Conservation (phyloP, 2,888 invertebrate species). For the Crepidodera aurea region DNA sequence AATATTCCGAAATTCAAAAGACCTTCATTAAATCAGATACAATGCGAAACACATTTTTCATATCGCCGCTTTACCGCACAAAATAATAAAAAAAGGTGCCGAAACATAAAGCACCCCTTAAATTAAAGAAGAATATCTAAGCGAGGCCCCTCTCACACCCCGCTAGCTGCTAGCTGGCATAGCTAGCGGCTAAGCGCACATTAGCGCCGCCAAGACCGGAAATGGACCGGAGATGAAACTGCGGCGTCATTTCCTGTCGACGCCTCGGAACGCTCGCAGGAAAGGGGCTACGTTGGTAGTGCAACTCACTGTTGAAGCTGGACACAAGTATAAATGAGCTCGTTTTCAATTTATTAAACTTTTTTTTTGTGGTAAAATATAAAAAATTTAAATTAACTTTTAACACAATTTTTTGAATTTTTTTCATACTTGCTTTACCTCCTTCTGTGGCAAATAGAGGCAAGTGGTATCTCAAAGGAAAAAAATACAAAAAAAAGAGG, state of each 20-base stretch:
- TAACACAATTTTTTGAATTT: too few species aligned
- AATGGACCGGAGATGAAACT: conserved; percentile 65
- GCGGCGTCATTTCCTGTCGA: conserved; percentile 63
- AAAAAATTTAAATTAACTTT: too few species aligned
- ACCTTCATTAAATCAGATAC: neutral
- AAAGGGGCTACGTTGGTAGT: conserved; percentile 5
- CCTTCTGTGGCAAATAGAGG: too few species aligned
- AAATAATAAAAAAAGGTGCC: conserved; percentile 11
- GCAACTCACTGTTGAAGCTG: neutral
- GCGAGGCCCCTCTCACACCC: neutral
- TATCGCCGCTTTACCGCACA: neutral
- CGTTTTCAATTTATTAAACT: too few species aligned
- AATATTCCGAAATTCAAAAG: neutral
- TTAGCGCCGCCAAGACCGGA: conserved; percentile 60
- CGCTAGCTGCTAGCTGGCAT: conserved; percentile 6
- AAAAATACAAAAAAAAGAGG: too few species aligned
- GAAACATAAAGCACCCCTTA: conserved; percentile 21
- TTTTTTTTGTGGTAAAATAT: too few species aligned
- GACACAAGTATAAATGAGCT: too few species aligned
- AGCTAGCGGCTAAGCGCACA: conserved; percentile 55
- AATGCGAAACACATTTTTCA: conserved; percentile 20
- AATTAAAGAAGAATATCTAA: conserved; percentile 25
- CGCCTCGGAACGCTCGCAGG: conserved; percentile 45
- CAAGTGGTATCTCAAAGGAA: too few species aligned
- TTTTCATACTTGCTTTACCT: too few species aligned